These are phyloP conservation scores for Nysson spinosus DNA, from an alignment of 2,888 invertebrate species.

Conservation along the genomic window DNA sequence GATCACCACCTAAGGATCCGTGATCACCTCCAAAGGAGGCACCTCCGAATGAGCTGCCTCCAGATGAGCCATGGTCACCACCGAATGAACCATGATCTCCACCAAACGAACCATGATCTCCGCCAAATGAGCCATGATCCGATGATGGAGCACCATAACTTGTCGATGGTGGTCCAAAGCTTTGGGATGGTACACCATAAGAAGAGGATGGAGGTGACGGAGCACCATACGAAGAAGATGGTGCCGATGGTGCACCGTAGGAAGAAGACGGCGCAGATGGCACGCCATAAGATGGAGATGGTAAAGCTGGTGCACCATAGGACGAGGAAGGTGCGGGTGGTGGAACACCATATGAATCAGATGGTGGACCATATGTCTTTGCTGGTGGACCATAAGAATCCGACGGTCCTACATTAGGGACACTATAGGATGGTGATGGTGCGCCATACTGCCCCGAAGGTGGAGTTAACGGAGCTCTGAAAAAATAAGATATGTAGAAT, in stretches of 20 bases:
- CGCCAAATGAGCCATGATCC: conserved; percentile 30
- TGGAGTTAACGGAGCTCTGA: conserved; percentile 61
- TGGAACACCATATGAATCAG: conserved; percentile 32
- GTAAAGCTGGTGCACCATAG: conserved; percentile 30
- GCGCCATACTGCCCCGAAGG: conserved; percentile 59
- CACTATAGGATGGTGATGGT: conserved; percentile 62
- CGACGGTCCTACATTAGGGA: conserved; percentile 57
- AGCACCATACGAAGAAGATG: conserved; percentile 28
- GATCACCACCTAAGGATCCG: conserved; percentile 36
- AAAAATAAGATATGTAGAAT: conserved; percentile 3
- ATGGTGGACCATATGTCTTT: conserved; percentile 49
- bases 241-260: conserved; percentile 51
- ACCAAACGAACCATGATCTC: conserved; percentile 21
- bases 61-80: conserved; percentile 55
- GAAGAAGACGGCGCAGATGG: conserved; percentile 37
- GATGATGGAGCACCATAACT: conserved; percentile 40
- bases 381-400: conserved; percentile 47
- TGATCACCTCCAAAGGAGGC: conserved; percentile 74
- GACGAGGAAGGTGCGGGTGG: conserved; percentile 47
- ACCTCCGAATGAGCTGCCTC: conserved; percentile 36
- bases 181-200: conserved; percentile 38
- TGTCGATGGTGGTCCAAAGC: conserved; percentile 52
- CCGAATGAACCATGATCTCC: conserved; percentile 44
- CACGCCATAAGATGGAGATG: conserved; percentile 49
- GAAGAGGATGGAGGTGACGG: conserved; percentile 33